Base-by-base conservation (phyloP, 2,888 invertebrate species). In the Sarcophaga carnaria region DNA sequence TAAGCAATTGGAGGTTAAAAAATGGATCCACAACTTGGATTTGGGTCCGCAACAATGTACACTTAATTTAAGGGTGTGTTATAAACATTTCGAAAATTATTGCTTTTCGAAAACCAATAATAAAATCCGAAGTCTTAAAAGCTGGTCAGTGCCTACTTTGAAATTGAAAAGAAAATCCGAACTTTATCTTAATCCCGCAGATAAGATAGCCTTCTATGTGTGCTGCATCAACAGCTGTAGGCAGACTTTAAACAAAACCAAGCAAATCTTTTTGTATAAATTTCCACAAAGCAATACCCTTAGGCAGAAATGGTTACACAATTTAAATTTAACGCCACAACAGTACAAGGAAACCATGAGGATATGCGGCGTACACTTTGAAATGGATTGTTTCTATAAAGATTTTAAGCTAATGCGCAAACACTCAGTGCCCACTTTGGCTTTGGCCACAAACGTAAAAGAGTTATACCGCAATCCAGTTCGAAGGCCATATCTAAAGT, bases 191-290 rank as follows among this genome's bases (percentile, higher is more conserved):
- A 87, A 84, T 78, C 86, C 88, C 0, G 63, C 82, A 2, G 88
- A 79, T 60, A 88, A 78, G 59, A 66, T 75, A 22, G 88, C 72
- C 17, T 80, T 79, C 79, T 89, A 62, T 82, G 88, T 88, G 0
- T 92, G 90, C 69, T 91, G 89, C 86, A 89, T 91, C 25, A 20
- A 87, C 4, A 87, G 78, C 3, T 92, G 92, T 17, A 84, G 77
- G 3, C 89, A 89, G 72, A 80, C 76, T 17, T 83, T 85, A 20
- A 83, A 85, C 45, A 86, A 80, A 70, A 77, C 84, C 8, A 81
- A 87, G 12, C 49, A 64, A 14, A 85, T 88, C 0, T 78, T 89
- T 60, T n/a, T 92, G 11, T 90, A 85, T 70, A 89, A 88, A 22
- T 91, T 92, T 79, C 91, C 92, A 76, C 88, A 72, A 54, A 12